Evolutionary conservation across 2,797 vertebrate species (phyloP).

Genomic region (Phylloscopus collybita): DNA sequence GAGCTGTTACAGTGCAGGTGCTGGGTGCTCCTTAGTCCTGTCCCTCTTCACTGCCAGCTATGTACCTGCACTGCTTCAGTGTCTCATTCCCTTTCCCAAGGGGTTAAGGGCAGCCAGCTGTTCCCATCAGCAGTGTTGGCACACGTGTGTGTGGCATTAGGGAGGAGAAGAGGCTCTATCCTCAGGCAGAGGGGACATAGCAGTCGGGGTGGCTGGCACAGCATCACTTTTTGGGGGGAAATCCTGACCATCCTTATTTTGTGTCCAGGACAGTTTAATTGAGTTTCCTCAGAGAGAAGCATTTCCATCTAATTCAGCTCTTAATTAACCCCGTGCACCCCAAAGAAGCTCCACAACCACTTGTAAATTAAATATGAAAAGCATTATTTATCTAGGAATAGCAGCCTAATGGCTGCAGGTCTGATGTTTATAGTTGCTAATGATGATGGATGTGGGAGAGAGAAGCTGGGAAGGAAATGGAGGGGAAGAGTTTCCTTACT

Average conservation of each 20-base stretch:
- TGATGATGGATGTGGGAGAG: slow-evolving; percentile 73
- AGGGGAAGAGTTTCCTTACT: background rate
- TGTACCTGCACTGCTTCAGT: background rate
- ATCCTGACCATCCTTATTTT: background rate
- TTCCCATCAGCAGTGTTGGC: background rate
- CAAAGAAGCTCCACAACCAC: slow-evolving; percentile 72
- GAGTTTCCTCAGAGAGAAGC: slow-evolving; percentile 67
- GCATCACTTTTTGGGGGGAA: background rate
- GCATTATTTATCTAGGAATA: slow-evolving; percentile 80
- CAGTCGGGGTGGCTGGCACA: fast-evolving
- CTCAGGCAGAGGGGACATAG: background rate
- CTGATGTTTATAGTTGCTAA: slow-evolving; percentile 75
- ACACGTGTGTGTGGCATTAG: fast-evolving
- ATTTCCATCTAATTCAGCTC: slow-evolving; percentile 77
- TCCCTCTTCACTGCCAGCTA: background rate
- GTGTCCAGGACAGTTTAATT: slow-evolving; percentile 64
- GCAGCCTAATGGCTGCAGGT: slow-evolving; percentile 65
- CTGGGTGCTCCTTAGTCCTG: background rate
- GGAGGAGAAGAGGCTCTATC: background rate
- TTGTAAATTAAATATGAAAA: slow-evolving; percentile 84
- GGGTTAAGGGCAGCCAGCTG: background rate
- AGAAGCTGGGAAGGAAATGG: background rate
- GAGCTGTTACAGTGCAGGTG: background rate
- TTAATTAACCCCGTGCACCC: slow-evolving; percentile 83
- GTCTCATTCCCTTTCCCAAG: background rate